Evolutionary conservation across 1,140 invertebrate genomes (phyloP), one percentile per base, ranked within the genome.

Genomic region (Plodia interpunctella): DNA sequence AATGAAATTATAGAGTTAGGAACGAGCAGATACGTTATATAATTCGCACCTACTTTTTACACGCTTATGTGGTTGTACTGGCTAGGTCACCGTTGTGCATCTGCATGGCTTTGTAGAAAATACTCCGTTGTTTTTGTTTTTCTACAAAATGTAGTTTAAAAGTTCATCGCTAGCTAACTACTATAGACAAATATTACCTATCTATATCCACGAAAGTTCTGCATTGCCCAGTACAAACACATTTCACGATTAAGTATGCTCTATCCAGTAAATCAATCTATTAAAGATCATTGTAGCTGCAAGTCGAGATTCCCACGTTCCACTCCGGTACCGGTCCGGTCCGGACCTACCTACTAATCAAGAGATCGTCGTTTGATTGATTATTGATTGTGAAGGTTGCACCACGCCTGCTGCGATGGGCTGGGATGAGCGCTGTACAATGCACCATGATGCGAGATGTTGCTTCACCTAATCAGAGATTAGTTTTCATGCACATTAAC

Each of bases 331-430:
- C 70, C 25, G 20, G 49, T 8, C n/a, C 55, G 50, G 60, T 62
- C 55, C 18, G 5, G 5, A 20, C 20, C 51, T 53, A 53, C 51
- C 51, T 25, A 53, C 51, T 67, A 75, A 78, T 78, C 72, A 79
- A 81, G 72, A 77, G 74, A 76, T 71, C 68, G 68, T 72, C 66
- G 66, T 66, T 64, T 80, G 78, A 80, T 80, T 70, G 80, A 80
- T 83, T 68, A 71, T 76, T 71, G 70, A 75, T 73, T 72, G 71
- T 71, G 69, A 51, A 57, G 56, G 57, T 61, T 57, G 28, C 63
- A 60, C 59, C 58, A 59, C 56, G 69, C 59, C 50, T 52, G 54
- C 57, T 56, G 67, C 63, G 65, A 60, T 68, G 60, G 67, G 54
- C 55, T 56, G 67, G 63, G 65, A 60, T 68, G 60, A 68, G 63